Evolutionary conservation across 2,797 vertebrate species (phyloP).

Genomic region (Sorex maritimensis): DNA sequence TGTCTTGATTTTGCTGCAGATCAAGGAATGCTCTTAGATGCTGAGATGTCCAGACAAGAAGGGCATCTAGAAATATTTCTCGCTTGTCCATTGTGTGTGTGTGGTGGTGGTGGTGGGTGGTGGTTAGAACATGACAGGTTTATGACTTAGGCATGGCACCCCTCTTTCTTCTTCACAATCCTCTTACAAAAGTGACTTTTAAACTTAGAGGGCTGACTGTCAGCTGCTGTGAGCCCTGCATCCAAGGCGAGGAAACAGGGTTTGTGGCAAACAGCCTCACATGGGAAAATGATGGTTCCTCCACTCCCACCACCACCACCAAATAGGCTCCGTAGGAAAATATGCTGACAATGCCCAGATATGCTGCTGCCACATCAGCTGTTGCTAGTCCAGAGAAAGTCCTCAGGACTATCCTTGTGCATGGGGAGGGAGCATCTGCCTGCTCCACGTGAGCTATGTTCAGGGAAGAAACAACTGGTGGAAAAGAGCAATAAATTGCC

Average conservation of each 20-base stretch:
- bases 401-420: constrained; percentile 58
- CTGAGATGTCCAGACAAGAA: constrained; percentile 74
- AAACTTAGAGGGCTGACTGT: not conserved
- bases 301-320: not conserved
- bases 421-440: constrained; percentile 77
- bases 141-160: not conserved
- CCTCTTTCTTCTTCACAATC: constrained; percentile 52
- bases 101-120: not conserved
- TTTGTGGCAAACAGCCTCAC: constrained; percentile 61
- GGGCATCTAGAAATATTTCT: constrained; percentile 42
- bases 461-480: constrained; percentile 70
- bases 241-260: not conserved
- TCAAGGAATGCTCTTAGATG: constrained; percentile 53
- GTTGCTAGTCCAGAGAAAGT: constrained; percentile 82
- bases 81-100: constrained; percentile 52
- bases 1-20: constrained; percentile 83
- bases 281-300: constrained; percentile 47
- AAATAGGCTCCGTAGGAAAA: constrained; percentile 71
- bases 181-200: constrained; percentile 24
- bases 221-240: constrained; percentile 17
- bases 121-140: constrained; percentile 53
- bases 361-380: constrained; percentile 82
- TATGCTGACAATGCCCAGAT: constrained; percentile 78
- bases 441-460: constrained; percentile 79
- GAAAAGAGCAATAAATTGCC: constrained; percentile 86